Conservation (phyloP, 2,797 vertebrate species). For the Arnoldichthys spilopterus region DNA sequence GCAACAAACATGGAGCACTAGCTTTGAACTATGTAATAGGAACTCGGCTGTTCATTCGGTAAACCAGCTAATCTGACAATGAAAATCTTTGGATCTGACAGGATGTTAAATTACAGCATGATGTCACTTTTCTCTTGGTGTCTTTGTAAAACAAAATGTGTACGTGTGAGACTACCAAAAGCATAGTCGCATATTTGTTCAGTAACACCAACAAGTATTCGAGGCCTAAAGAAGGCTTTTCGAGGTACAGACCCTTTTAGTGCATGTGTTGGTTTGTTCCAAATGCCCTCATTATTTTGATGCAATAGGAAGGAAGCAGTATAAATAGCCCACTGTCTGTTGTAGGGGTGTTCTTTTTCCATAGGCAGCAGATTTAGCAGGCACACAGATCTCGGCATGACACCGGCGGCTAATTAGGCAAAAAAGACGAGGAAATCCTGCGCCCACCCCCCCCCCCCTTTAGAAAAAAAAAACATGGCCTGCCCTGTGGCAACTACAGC, state of each 20-base stretch:
- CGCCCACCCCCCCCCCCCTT: background rate
- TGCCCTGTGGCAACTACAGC: constrained; percentile 12
- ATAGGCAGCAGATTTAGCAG: constrained; percentile 33
- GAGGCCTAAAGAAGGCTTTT: no score
- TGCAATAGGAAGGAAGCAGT: constrained; percentile 1
- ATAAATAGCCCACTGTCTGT: constrained; percentile 21
- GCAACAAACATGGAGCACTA: no score
- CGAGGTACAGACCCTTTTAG: background rate
- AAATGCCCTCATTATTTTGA: background rate
- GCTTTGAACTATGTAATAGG: no score
- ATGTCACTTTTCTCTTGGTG: no score
- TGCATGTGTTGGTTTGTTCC: background rate
- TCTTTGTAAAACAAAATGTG: background rate
- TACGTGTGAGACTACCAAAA: background rate
- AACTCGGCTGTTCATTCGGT: no score
- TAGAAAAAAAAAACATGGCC: constrained; percentile 10
- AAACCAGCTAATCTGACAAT: no score
- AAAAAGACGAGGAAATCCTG: constrained; percentile 33
- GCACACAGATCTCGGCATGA: constrained; percentile 29
- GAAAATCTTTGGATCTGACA: no score
- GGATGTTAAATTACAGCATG: no score
- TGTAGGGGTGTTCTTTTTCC: constrained; percentile 29
- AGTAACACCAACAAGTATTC: no score
- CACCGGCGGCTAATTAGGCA: constrained; percentile 43
- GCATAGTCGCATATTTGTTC: no score